Evolutionary conservation across 2,113 vertebrate genomes (phyloP).

Genomic region (Bubo blakistoni): DNA sequence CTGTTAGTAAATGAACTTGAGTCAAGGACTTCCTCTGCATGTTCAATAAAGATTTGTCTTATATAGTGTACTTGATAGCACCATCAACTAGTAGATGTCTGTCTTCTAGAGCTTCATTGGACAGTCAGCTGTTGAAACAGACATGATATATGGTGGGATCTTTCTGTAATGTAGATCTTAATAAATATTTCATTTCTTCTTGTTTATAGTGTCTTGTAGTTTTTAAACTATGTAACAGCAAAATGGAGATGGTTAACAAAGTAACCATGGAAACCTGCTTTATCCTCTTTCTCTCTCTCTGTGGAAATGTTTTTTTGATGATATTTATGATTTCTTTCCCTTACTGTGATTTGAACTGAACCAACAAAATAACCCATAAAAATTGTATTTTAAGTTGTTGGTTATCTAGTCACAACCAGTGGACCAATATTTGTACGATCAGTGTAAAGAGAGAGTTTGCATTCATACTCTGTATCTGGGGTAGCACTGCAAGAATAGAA

Average conservation of each 20-base stretch:
- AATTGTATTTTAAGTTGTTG: not conserved
- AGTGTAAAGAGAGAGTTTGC: not conserved
- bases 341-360: not conserved
- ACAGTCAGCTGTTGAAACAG: not conserved
- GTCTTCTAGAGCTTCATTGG: not conserved
- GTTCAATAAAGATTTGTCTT: not conserved
- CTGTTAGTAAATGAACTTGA: not conserved
- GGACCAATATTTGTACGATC: not conserved
- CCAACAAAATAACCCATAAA: not conserved
- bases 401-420: not conserved
- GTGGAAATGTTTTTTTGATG: not conserved
- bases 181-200: constrained; percentile 21
- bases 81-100: not conserved
- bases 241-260: constrained; percentile 2
- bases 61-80: not conserved
- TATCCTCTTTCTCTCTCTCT: not conserved
- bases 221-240: constrained; percentile 11
- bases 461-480: not conserved
- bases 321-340: not conserved
- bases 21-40: not conserved
- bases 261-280: constrained; percentile 46
- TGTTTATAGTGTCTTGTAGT: not conserved
- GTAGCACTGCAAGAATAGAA: not conserved
- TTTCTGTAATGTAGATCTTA: not conserved
- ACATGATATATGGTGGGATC: not conserved